phyloP scores from a whole-genome alignment of 2,888 invertebrate genomes.

The Troides helena region DNA sequence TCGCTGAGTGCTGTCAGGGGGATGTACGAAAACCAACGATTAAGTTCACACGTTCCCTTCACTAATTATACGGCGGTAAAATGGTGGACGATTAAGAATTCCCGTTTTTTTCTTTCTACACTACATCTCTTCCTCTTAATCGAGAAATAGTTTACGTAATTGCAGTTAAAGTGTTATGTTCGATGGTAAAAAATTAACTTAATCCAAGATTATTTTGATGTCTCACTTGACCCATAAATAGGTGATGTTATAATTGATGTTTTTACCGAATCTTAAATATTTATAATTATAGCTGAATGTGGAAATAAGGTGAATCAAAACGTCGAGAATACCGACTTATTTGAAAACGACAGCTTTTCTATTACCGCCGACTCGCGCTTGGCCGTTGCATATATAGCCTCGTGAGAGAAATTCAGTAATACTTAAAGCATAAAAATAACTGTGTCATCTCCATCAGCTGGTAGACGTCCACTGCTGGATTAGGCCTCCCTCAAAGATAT shows the following conservation, averaged over 20 bases:
- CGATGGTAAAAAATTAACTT: not conserved
- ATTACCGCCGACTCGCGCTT: too few relatives aligned
- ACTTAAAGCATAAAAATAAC: too few relatives aligned
- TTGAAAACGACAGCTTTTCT: too few relatives aligned
- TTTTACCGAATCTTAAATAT: not conserved
- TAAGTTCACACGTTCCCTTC: conserved; percentile 64
- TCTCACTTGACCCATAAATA: not conserved
- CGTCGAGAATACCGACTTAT: too few relatives aligned
- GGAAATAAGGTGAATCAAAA: too few relatives aligned
- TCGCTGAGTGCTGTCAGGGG: conserved; percentile 54
- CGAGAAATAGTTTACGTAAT: not conserved
- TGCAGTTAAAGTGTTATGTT: conserved; percentile 5
- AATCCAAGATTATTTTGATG: not conserved
- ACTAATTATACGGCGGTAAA: conserved; percentile 66
- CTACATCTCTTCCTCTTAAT: too few relatives aligned
- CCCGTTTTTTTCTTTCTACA: conserved; percentile 4
- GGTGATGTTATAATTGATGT: not conserved
- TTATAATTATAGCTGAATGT: too few relatives aligned
- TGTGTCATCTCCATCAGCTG: too few relatives aligned
- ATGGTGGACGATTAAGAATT: conserved; percentile 19
- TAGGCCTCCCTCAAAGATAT: too few relatives aligned
- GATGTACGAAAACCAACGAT: conserved; percentile 61
- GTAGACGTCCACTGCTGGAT: too few relatives aligned
- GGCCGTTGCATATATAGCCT: too few relatives aligned
- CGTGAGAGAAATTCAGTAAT: too few relatives aligned